phyloP scores from a whole-genome alignment of 2,113 vertebrate species.

The Pipra filicauda region DNA sequence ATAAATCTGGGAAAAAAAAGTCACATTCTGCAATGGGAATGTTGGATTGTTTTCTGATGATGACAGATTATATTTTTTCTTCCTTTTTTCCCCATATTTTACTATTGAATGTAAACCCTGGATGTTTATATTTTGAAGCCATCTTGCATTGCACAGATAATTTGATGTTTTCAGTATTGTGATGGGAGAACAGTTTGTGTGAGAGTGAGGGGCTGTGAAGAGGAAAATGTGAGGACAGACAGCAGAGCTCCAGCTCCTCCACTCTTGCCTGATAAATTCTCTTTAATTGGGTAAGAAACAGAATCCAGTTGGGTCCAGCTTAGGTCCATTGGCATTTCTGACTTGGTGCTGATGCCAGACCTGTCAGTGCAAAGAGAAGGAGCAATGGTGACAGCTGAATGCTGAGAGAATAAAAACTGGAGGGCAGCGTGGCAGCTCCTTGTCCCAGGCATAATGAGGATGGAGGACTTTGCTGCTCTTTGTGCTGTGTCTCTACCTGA shows the following conservation, averaged over 20 bases:
- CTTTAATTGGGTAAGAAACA: neutral
- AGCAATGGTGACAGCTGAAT: neutral
- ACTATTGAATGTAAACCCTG: neutral
- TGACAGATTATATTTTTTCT: neutral
- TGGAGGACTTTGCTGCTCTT: neutral
- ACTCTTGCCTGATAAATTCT: neutral
- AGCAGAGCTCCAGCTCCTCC: neutral
- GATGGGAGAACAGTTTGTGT: neutral
- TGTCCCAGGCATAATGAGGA: neutral
- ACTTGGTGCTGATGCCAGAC: neutral
- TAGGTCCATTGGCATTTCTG: neutral
- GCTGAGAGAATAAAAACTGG: neutral
- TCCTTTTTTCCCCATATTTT: fast-evolving
- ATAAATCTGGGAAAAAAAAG: neutral
- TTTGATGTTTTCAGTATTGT: neutral
- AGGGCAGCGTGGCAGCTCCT: neutral
- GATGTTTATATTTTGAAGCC: neutral
- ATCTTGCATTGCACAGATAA: neutral
- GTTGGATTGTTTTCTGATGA: neutral
- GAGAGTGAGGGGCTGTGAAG: neutral
- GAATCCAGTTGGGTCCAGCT: neutral
- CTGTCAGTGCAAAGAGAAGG: neutral
- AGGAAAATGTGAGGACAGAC: neutral
- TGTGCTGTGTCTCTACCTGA: neutral
- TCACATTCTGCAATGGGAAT: neutral